Percentiles rank a stretch among this genome's conserved stretches.
These are phyloP conservation scores for Drosophila parthenogenetica DNA, from an alignment of 2,888 invertebrate genomes.

Conservation along the genomic window DNA sequence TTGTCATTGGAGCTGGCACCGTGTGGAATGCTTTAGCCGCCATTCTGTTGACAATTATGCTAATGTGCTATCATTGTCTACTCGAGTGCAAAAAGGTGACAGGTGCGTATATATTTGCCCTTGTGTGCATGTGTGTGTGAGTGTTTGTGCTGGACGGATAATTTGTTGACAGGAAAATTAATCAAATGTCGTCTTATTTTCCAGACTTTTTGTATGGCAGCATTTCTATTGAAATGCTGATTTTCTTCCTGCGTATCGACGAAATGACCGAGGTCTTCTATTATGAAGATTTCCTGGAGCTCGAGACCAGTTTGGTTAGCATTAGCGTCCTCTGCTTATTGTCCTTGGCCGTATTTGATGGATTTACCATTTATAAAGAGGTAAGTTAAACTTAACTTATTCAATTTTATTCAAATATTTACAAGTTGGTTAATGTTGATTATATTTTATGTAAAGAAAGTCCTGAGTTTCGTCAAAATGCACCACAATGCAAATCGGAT, in stretches of 20 bases:
- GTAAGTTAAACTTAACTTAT: conserved; percentile 55
- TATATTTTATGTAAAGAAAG: too few relatives aligned
- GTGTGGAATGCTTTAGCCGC: conserved; percentile 80
- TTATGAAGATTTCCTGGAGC: conserved; percentile 72
- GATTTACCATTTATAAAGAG: conserved; percentile 83
- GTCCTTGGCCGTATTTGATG: conserved; percentile 74
- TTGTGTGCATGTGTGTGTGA: conserved; percentile 1
- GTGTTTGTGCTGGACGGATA: conserved; percentile 22
- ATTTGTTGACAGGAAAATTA: conserved; percentile 49
- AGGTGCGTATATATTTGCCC: conserved; percentile 69
- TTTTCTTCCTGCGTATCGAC: conserved; percentile 77
- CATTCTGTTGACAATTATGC: conserved; percentile 78
- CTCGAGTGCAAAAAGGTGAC: conserved; percentile 82
- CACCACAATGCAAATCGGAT: too few relatives aligned
- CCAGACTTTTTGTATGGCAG: conserved; percentile 81
- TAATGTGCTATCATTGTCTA: conserved; percentile 83
- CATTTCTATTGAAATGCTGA: conserved; percentile 63
- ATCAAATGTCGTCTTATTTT: conserved; percentile 40
- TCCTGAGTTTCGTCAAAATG: too few relatives aligned
- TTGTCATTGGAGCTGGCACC: conserved; percentile 74
- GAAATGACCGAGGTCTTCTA: conserved; percentile 80
- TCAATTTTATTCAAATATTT: not conserved
- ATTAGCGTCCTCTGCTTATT: conserved; percentile 63
- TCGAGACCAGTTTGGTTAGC: conserved; percentile 77
- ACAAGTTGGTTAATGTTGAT: too few relatives aligned